phyloP scores from a whole-genome alignment of 2,888 invertebrate species.

The Ectropis crepuscularia region DNA sequence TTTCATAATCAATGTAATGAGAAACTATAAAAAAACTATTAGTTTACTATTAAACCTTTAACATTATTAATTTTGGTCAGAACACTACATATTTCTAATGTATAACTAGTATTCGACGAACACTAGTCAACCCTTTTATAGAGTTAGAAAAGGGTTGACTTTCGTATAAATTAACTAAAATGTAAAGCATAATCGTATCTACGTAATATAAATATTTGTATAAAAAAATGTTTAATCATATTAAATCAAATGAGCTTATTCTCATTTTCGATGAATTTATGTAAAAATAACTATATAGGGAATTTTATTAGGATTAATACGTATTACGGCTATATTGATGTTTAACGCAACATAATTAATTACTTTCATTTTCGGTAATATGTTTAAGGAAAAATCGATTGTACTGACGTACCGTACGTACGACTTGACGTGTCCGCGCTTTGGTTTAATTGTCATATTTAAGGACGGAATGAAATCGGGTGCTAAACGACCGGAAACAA shows the following conservation, averaged over 20 bases:
- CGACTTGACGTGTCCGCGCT: background rate
- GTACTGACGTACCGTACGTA: too few relatives aligned
- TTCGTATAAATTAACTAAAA: constrained; percentile 1
- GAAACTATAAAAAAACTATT: too few relatives aligned
- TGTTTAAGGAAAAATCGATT: constrained; percentile 15
- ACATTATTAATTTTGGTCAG: too few relatives aligned
- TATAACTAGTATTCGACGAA: too few relatives aligned
- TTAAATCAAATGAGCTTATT: constrained; percentile 50
- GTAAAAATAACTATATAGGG: constrained; percentile 14
- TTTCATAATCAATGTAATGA: background rate
- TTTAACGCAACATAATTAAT: background rate
- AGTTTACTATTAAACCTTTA: too few relatives aligned
- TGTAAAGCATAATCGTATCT: constrained; percentile 9
- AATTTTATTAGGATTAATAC: constrained; percentile 26
- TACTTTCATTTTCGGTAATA: background rate
- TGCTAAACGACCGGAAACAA: background rate
- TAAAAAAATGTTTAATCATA: constrained; percentile 17
- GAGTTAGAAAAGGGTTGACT: background rate
- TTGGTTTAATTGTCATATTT: background rate
- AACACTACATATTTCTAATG: too few relatives aligned
- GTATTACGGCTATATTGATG: background rate
- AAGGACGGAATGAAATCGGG: background rate
- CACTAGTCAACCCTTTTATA: too few relatives aligned
- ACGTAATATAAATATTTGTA: constrained; percentile 2
- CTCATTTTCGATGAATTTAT: constrained; percentile 45